Evolutionary conservation across 64 coral and sea anemone species (phyloP).

Genomic region (Exaiptasia diaphana): DNA sequence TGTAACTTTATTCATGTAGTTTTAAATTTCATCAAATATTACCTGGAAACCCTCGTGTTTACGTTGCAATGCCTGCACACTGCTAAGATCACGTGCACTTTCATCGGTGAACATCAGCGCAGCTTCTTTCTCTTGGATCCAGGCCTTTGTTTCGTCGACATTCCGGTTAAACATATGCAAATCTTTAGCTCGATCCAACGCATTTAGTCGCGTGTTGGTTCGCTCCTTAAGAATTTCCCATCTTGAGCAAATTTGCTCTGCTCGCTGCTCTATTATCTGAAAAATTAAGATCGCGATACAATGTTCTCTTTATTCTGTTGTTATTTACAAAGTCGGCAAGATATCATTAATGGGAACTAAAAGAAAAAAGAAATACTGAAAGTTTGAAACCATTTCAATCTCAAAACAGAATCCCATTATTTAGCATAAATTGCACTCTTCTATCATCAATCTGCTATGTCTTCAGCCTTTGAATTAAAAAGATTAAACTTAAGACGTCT

Average conservation of each 20-base stretch:
- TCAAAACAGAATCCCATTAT: background rate
- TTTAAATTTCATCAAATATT: no score
- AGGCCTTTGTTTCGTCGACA: slow-evolving; percentile 81
- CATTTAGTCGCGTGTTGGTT: slow-evolving; percentile 62
- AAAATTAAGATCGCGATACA: no score
- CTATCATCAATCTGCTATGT: no score
- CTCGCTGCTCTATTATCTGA: slow-evolving; percentile 71
- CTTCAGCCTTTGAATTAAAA: no score
- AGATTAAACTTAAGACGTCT: no score
- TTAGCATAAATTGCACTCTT: no score
- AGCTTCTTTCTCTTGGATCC: slow-evolving; percentile 92
- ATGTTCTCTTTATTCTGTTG: no score
- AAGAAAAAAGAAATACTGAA: no score
- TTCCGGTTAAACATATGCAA: slow-evolving; percentile 77
- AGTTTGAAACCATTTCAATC: no score
- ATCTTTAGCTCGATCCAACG: slow-evolving; percentile 67
- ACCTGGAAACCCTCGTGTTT: slow-evolving; percentile 92
- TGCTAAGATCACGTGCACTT: slow-evolving; percentile 64
- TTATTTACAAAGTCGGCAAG: no score
- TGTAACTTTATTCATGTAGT: background rate
- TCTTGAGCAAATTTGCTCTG: slow-evolving; percentile 67
- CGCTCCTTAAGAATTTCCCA: slow-evolving; percentile 86
- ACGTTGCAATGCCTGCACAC: slow-evolving; percentile 80
- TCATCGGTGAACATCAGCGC: slow-evolving; percentile 72
- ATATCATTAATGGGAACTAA: no score